Conservation (phyloP, 1,140 invertebrate genomes). For the Drosophila watanabei region DNA sequence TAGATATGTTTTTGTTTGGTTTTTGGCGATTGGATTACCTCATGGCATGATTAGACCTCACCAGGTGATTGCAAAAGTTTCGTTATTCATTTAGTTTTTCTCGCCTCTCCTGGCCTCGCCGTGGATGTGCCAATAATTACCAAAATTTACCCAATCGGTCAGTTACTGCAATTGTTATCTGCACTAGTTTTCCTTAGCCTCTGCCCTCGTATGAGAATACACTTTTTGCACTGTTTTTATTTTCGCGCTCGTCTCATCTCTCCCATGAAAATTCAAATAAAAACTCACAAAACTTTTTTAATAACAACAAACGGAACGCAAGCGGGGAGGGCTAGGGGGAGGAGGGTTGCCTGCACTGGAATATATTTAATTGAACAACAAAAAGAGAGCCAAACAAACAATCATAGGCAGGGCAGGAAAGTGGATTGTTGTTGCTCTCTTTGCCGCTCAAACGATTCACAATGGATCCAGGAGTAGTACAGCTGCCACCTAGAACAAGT, state of each 20-base stretch:
- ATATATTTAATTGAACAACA: constrained; percentile 76
- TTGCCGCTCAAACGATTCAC: constrained; percentile 71
- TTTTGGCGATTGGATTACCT: constrained; percentile 38
- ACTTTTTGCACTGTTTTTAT: constrained; percentile 1
- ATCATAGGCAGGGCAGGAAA: constrained; percentile 49
- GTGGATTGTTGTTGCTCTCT: constrained; percentile 50
- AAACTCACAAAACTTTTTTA: constrained; percentile 61
- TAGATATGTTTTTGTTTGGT: constrained; percentile 28
- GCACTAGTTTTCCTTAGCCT: constrained; percentile 17
- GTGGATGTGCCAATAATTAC: constrained; percentile 41
- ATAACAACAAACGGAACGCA: constrained; percentile 29
- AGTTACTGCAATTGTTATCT: constrained; percentile 35
- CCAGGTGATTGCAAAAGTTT: constrained; percentile 47
- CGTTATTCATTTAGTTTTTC: constrained; percentile 34
- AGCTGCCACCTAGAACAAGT: constrained; percentile 49
- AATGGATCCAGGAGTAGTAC: constrained; percentile 50
- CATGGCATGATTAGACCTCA: constrained; percentile 24
- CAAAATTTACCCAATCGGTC: constrained; percentile 37
- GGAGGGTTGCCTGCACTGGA: constrained; percentile 16
- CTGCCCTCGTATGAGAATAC: constrained; percentile 8
- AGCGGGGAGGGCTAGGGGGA: too few relatives aligned
- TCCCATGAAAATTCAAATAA: constrained; percentile 53
- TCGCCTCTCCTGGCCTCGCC: neutral
- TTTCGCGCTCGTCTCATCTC: constrained; percentile 18
- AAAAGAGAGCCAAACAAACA: constrained; percentile 57